Base-by-base conservation (phyloP, 2,797 vertebrate genomes). In the Nothura maculosa region DNA sequence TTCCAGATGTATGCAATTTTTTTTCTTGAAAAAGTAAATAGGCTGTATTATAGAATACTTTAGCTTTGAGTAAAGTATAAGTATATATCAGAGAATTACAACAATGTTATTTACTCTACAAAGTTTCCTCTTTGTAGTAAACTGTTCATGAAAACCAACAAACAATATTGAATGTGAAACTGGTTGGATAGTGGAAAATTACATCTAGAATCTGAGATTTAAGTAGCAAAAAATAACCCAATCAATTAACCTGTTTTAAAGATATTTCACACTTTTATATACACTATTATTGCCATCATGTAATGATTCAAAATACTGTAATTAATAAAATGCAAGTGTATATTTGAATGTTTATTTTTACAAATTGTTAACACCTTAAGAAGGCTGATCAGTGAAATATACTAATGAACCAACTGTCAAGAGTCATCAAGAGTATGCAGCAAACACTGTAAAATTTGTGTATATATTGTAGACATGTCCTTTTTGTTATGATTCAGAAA, bases 391-490 rank as follows among this genome's bases (percentile, higher is more conserved):
- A 47, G 54, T 52, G 66, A 57, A 34, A 34, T 69, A 28, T 40
- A 68, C 32, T 84, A 50, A 5, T 4, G 27, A 17, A 38, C 63
- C 68, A 70, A 12, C 15, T 79, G 9, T 58, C 36, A 68, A 12
- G 50, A 13, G 20, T 13, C 76, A 7, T 58, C 36, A 64, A 12
- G 45, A 12, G 20, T 27, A 19, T 12, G 28, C 66, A 43, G 22
- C 54, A 36, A 77, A 34, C 20, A 54, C 21, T 22, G 22, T 16
- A 20, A 25, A 45, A 38, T 7, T 13, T 79, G 27, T 3, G 5
- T 43, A 7, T 27, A 43, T 16, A 6, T 10, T 47, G 22, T 5
- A 8, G 0, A 0, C 20, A 20, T 58, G 52, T 60, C 3, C 18
- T 70, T 78, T 68, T 4, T 72, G 27, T 64, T 50, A 61, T 24